Evolutionary conservation across 2,113 vertebrate genomes (phyloP), one percentile per base, ranked within the genome.

Genomic region (Limanda limanda): DNA sequence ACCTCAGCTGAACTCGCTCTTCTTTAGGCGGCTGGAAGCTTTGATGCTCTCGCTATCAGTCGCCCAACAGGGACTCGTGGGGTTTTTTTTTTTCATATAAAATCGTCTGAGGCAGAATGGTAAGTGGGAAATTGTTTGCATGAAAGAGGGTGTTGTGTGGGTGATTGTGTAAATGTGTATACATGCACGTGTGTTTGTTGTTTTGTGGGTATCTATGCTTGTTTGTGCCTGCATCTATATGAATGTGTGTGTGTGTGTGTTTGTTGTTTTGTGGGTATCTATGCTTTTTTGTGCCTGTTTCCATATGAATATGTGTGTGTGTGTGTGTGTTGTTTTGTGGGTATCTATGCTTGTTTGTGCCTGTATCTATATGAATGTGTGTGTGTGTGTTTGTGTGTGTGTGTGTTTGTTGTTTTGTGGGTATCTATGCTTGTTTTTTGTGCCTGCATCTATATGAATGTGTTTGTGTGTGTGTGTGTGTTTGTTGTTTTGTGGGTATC

Each of bases 1-100:
- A 78, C 83, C 83, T 88, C 60, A 42, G 57, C 18, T 79, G 71
- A 92, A 87, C 78, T 78, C 59, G 51, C 45, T 83, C 68, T 40
- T 88, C 87, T 85, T 20, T 56, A 68, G 69, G 78, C 85, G 57
- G 59, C 78, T 76, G 68, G 79, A 72, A 58, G 78, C 72, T 60
- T 72, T 68, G 23, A 76, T 77, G 42, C 66, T 13, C 31, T 68
- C 60, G 0, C 79, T 90, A 82, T 89, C 87, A 83, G 84, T 79
- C 60, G 1, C 72, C 65, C 1, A 87, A 56, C 87, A 89, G 79
- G 37, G 51, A 59, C 74, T 76, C 14, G 20, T 48, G 10, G n/a
- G n/a, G n/a, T n/a, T 48, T 64, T 45, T 55, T 56, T 17, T 51
- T 47, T 11, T 31, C 54, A 45, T 37, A 65, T 17, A 2, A 71